Evolutionary conservation across 2,888 invertebrate species (phyloP).

Genomic region (Noctua comes): DNA sequence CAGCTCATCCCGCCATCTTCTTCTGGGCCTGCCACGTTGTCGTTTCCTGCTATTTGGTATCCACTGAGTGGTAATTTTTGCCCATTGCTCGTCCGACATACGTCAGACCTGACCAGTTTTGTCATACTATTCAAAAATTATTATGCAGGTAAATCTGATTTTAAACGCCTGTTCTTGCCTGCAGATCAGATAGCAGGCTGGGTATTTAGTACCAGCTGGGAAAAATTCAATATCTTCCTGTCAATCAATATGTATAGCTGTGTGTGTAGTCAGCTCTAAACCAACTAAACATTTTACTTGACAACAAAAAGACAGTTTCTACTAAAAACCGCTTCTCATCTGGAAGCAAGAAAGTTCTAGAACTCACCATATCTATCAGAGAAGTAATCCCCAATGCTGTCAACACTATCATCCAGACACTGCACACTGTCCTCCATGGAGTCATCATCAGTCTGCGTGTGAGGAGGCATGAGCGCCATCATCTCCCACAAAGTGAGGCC

Average conservation of each 20-base stretch:
- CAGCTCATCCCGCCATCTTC: no score
- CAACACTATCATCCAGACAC: slow-evolving; percentile 68
- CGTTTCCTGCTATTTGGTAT: no score
- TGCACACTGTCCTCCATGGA: slow-evolving; percentile 75
- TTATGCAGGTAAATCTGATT: background rate
- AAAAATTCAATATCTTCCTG: background rate
- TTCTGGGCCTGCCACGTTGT: no score
- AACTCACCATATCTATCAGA: slow-evolving; percentile 80
- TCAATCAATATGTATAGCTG: background rate
- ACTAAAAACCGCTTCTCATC: background rate
- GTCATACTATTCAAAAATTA: background rate
- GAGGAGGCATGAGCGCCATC: slow-evolving; percentile 93
- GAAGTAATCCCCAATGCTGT: slow-evolving; percentile 74
- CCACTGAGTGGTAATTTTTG: no score
- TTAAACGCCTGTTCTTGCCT: background rate
- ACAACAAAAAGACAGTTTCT: background rate
- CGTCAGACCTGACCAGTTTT: no score
- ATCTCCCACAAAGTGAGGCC: slow-evolving; percentile 96
- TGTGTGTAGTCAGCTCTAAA: background rate
- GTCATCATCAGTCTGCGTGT: slow-evolving; percentile 80
- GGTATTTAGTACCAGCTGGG: background rate
- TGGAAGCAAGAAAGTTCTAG: background rate
- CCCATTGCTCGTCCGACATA: no score
- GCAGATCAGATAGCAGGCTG: background rate
- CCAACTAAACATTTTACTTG: background rate